Evolutionary conservation across 1,140 invertebrate genomes (phyloP), one percentile per base, ranked within the genome.

Genomic region (Zaprionus davidi): DNA sequence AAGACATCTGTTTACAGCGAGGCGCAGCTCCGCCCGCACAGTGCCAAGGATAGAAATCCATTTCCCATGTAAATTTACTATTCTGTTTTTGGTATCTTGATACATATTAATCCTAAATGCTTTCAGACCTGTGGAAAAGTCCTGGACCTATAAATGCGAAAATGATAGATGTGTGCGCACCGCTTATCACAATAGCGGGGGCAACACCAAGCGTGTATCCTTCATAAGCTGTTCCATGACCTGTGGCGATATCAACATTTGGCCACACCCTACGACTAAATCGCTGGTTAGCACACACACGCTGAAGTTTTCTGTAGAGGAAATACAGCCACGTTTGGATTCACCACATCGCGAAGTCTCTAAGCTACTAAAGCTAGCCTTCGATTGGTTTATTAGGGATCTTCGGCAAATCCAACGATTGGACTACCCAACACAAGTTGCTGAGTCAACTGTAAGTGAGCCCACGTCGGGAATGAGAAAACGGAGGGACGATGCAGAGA

Each of bases 141-240:
- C 90, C 3, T 93, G 92, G 92, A 93, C 91, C 0, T 93, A 93
- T 41, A 91, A 92, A 66, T 93, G 92, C 56, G 91, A 92, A 56
- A 79, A 82, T 67, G 87, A 93, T 34, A 77, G 79, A 65, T 93
- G 92, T 36, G 69, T 93, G 6, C 88, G 92, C 24, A 53, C 82
- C 17, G 66, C 76, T 56, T 90, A 88, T 70, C 57, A 67, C 24
- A 75, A 64, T 11, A 90, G 78, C 15, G 76, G 75, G n/a, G n/a
- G 26, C 24, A 53, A 55, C 24, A 66, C 78, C 15, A 92, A 92
- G 53, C 85, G 92, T 56, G 78, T 93, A 38, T 91, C 92, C 7
- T 93, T 93, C 66, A 90, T 88, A 63, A 91, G 82, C 31, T 93
- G 92, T 63, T 91, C 92, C 4, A 93, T 93, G 92, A 92, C 86